Conservation (phyloP, 2,113 vertebrate species). For the Mus musculus region DNA sequence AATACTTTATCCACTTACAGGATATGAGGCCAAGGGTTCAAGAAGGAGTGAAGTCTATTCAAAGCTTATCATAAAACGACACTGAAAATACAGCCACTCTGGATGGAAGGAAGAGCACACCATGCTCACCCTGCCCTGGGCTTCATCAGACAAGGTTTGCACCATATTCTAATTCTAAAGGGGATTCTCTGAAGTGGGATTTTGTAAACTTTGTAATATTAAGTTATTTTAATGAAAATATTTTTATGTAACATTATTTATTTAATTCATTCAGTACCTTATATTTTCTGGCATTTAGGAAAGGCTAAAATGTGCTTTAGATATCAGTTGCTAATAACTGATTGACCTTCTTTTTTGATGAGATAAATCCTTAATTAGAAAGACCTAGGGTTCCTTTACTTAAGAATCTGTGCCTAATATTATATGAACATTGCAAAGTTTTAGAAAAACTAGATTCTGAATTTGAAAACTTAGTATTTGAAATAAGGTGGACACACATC, state of each 20-base stretch:
- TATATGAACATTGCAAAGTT: constrained; percentile 12
- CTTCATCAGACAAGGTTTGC: not conserved
- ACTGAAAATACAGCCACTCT: not conserved
- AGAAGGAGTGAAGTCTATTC: not conserved
- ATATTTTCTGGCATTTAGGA: not conserved
- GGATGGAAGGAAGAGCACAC: not conserved
- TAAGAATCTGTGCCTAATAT: not conserved
- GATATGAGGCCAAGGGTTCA: constrained; percentile 59
- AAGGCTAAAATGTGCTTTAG: not conserved
- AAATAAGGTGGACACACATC: not conserved
- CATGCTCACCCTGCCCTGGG: not conserved
- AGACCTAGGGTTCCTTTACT: not conserved
- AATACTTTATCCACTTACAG: constrained; percentile 77
- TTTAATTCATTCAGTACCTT: constrained; percentile 18
- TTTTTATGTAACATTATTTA: not conserved
- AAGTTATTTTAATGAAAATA: not conserved
- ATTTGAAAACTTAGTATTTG: not conserved
- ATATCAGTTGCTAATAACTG: not conserved
- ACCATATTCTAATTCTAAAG: not conserved
- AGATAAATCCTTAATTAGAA: constrained; percentile 30
- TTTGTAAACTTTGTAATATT: not conserved
- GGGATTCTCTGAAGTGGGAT: not conserved
- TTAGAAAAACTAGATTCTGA: not conserved
- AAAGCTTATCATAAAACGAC: not conserved
- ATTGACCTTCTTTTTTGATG: not conserved